Evolutionary conservation across 2,113 vertebrate genomes (phyloP), one percentile per base, ranked within the genome.

Genomic region (Pituophis catenifer): DNA sequence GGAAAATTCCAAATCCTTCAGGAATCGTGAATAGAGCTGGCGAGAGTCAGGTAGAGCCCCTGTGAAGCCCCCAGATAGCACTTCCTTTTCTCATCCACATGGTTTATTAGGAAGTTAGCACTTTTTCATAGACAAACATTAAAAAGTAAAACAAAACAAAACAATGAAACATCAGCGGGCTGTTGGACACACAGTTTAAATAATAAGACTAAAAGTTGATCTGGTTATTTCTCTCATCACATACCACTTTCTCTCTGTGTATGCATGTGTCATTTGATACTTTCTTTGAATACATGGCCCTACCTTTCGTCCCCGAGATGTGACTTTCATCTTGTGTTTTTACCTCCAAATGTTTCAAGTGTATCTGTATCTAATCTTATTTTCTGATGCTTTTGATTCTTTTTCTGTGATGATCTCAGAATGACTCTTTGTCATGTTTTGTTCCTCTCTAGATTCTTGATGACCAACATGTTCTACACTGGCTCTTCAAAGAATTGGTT

Each of bases 371-470:
- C 7, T 70, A 91, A 92, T 8, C 0, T 90, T 89, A 23, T 90
- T 24, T 95, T 15, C 19, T 3, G 15, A 21, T 89, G 89, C 38
- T 38, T 11, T 86, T 57, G 38, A 92, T 94, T 44, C 65, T 88
- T 2, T 57, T 44, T 19, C 90, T 33, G 8, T 3, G 86, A 26
- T 86, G 8, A 75, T 65, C 89, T 91, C 86, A 94, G 26, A 92
- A 50, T 92, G 12, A 87, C 8, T 86, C 86, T 94, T 94, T 94
- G 48, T 24, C 85, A 8, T 96, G 93, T 95, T 58, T 94, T 19
- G 96, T 95, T 52, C 95, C 86, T 95, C 96, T 96, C 94, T 94
- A 98, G 98, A 96, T 98, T 98, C 97, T 93, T 97, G 96, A 98
- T 98, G 97, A 97, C 95, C 92, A 98, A 94, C 93, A 96, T 92